Evolutionary conservation across 2,888 invertebrate genomes (phyloP).

Genomic region (Poecilobothrus nobilitatus): DNA sequence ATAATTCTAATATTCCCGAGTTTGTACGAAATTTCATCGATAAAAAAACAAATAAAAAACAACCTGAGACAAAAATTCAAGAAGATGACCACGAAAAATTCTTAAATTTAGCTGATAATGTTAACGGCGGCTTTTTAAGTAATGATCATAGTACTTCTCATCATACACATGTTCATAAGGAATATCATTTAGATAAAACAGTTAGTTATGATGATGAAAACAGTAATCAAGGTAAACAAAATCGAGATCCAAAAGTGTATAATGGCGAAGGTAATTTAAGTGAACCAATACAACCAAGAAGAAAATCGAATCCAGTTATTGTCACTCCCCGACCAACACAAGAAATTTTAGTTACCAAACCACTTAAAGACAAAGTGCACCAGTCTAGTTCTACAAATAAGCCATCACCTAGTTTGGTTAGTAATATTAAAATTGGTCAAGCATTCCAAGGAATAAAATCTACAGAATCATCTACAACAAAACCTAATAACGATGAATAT

Average conservation of each 20-base stretch:
- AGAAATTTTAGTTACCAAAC: background rate
- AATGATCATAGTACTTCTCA: background rate
- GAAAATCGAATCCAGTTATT: background rate
- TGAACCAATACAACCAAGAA: background rate
- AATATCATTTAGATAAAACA: background rate
- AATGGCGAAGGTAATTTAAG: background rate
- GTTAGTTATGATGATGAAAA: background rate
- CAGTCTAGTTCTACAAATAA: background rate
- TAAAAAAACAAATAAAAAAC: background rate
- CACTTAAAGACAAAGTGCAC: too few species aligned
- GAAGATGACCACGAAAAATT: background rate
- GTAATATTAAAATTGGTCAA: background rate
- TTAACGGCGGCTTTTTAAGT: slow-evolving; percentile 16
- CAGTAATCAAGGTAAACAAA: background rate
- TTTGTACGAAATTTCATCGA: background rate
- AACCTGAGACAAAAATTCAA: background rate
- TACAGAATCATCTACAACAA: background rate
- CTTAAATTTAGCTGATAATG: slow-evolving; percentile 16
- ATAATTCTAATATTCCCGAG: background rate
- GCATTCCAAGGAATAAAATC: background rate
- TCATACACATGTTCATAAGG: background rate
- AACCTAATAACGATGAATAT: background rate
- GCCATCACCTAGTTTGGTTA: background rate
- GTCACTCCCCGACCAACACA: background rate
- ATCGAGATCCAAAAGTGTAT: background rate